Base-by-base conservation (phyloP, 2,888 invertebrate species). In the Tillus elongatus region DNA sequence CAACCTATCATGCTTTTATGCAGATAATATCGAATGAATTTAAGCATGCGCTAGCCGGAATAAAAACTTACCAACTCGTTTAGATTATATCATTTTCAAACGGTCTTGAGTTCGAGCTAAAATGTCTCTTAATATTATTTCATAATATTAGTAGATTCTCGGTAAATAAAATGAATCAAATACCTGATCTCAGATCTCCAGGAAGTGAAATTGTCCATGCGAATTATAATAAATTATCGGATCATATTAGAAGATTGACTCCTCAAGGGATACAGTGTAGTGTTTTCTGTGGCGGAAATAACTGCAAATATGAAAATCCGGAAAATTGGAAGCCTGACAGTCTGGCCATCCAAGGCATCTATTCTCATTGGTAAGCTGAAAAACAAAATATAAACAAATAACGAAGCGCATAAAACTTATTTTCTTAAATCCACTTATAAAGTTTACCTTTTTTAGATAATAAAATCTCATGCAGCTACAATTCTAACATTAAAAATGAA, bases 231-330 rank as follows among this genome's bases (percentile, higher is more conserved):
- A 67, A 68, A 60, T 57, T 69, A 52, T 68, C 66, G 3, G 77
- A 77, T 57, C 64, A 69, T 4, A 58, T 81, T 24, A 71, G 82
- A 24, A 71, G 72, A 34, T 66, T 70, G 42, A 73, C 87, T 0
- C 84, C 87, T 0, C 71, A 77, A 1, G 77, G 77, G 4, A 69
- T 82, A 39, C 81, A 83, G 57, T 89, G 89, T 58, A 79, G 82
- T 24, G 71, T 89, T 49, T 88, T 89, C 67, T 90, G 89, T 63
- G 87, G 88, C 1, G 90, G 90, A 0, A 68, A 75, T 24, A 72
- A 79, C 41, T 91, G 90, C 67, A 82, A 81, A 58, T 90, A 89
- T 64, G 87, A 87, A 59, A 73, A 70, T 47, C 72, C 77, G 0
- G 73, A 75, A 37, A 72, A 73, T 39, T 76, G 75, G 73, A 64